Base-by-base conservation (phyloP, 2,888 invertebrate species). In the Sarcophaga subvicina region DNA sequence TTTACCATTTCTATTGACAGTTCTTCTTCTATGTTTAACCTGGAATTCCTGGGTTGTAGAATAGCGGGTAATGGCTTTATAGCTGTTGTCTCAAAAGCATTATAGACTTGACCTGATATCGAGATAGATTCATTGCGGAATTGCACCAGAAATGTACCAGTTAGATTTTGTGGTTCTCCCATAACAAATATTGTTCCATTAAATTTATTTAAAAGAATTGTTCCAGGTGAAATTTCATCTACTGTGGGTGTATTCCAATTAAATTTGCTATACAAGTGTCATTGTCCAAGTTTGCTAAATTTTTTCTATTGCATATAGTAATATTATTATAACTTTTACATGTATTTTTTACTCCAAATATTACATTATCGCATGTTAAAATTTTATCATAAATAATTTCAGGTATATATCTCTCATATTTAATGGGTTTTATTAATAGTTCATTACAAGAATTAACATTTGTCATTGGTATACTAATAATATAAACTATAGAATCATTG, bases 61-160 rank as follows among this genome's bases (percentile, higher is more conserved):
- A 73, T 73, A 2, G 80, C 69, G 2, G 80, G 80, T 62, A 80
- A 62, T 20, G 69, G 67, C 49, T 80, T 54, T 45, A 70, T 10
- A 27, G 37, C 45, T 20, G 45, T 69, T 6, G 11, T 27, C 59
- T 78, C 69, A 17, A 69, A 69, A 45, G 60, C 37, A 4, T 27
- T n/a, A 22, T 77, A 71, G 14, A 22, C 20, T 66, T 66, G 37
- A 10, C 54, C 27, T 3, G 27, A 6, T 62, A 80, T 20, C 4
- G 20, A 12, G 4, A 67, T 4, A 49, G 67, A 25, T 22, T 37
- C 60, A n/a, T 77, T 77, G 8, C 0, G 27, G 59, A 62, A 71
- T 27, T 80, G 71, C 11, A 80, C 14, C 6, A 80, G 17, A 5
- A 59, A 77, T 8, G 77, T 59, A 4, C 70, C 70, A 27, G 20